Evolutionary conservation across 1,140 invertebrate species (phyloP).

Genomic region (Drosophila yakuba): DNA sequence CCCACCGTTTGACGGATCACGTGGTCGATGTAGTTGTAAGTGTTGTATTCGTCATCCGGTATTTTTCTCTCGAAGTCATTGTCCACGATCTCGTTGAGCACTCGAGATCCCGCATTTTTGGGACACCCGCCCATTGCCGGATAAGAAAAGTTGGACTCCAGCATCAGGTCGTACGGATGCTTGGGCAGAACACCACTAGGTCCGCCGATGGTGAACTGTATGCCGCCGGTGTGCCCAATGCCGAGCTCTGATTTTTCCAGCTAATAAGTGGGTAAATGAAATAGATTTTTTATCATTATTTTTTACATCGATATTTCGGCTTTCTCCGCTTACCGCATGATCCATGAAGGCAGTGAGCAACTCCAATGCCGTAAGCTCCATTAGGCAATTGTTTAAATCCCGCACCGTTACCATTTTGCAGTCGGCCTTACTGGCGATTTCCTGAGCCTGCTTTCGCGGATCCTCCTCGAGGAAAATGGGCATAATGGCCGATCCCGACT

Average conservation of each 20-base stretch:
- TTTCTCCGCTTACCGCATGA: constrained; percentile 63
- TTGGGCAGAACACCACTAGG: constrained; percentile 77
- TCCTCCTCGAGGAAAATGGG: constrained; percentile 80
- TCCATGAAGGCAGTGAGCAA: constrained; percentile 78
- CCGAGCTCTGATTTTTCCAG: constrained; percentile 78
- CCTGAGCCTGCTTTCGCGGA: constrained; percentile 75
- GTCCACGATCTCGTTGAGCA: constrained; percentile 80
- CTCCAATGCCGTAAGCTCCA: constrained; percentile 72
- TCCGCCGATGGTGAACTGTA: constrained; percentile 82
- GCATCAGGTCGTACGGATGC: constrained; percentile 79
- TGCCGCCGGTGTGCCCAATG: constrained; percentile 79
- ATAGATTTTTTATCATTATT: too few species aligned
- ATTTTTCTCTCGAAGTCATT: constrained; percentile 80
- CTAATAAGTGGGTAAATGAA: constrained; percentile 13
- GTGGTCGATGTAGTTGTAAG: constrained; percentile 78
- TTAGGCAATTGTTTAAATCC: constrained; percentile 75
- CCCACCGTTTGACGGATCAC: constrained; percentile 75
- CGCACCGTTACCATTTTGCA: constrained; percentile 75
- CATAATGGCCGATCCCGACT: constrained; percentile 81
- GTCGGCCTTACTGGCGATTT: constrained; percentile 70
- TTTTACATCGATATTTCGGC: too few species aligned
- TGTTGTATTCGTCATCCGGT: constrained; percentile 74
- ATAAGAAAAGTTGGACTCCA: constrained; percentile 78
- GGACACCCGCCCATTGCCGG: constrained; percentile 80
- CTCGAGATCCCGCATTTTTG: constrained; percentile 73